Conservation (phyloP, 2,888 invertebrate genomes). For the Choreutis nemorana region DNA sequence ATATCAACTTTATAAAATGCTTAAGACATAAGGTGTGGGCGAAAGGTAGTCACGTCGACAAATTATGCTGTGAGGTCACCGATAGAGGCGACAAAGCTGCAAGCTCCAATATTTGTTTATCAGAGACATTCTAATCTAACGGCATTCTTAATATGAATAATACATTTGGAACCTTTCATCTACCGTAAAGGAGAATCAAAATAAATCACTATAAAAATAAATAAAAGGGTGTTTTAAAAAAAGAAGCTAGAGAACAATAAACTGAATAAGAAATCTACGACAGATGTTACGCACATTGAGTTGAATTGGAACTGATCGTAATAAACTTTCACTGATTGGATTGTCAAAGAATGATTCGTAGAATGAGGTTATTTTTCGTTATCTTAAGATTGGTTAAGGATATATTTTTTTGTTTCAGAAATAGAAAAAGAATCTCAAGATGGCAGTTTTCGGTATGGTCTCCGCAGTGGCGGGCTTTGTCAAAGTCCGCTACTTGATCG, state of each 20-base stretch:
- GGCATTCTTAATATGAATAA: too few relatives aligned
- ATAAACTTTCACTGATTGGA: slow-evolving; percentile 34
- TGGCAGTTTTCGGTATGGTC: slow-evolving; percentile 85
- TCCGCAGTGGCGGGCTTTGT: slow-evolving; percentile 91
- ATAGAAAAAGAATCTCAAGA: slow-evolving; percentile 44
- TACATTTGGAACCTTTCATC: too few relatives aligned
- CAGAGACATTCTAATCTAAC: too few relatives aligned
- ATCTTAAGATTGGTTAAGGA: not conserved
- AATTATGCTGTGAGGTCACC: slow-evolving; percentile 52
- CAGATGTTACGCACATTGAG: slow-evolving; percentile 47
- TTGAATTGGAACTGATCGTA: slow-evolving; percentile 30
- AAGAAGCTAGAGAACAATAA: too few relatives aligned
- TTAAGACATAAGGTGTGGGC: slow-evolving; percentile 36
- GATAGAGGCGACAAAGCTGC: slow-evolving; percentile 38
- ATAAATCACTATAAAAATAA: too few relatives aligned
- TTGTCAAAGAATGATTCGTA: not conserved
- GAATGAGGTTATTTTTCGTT: not conserved
- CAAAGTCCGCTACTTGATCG: slow-evolving; percentile 87
- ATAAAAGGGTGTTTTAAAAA: too few relatives aligned
- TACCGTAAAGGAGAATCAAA: too few relatives aligned
- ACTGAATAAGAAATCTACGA: slow-evolving; percentile 14
- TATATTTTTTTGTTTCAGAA: slow-evolving; percentile 24
- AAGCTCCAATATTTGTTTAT: too few relatives aligned
- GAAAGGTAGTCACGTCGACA: slow-evolving; percentile 42
- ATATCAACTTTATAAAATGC: not conserved